Evolutionary conservation across 2,888 invertebrate species (phyloP), one percentile per base, ranked within the genome.

Genomic region (Stomorhina lunata): DNA sequence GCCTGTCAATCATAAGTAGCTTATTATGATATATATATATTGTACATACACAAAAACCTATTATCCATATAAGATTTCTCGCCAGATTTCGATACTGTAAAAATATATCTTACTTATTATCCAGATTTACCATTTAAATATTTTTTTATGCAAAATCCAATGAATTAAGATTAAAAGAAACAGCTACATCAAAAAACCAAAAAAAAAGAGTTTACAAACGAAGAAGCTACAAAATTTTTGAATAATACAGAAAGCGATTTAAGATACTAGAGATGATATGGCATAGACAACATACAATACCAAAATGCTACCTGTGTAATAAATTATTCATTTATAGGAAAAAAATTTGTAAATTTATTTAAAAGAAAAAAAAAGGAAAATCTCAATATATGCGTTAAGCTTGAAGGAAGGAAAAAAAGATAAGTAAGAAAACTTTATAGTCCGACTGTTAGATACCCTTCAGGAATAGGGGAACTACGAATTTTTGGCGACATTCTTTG

Each of bases 281-380:
- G n/a, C n/a, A n/a, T 9, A 45, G 43, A 34, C 37, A 45, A 63
- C 12, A 72, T 7, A 40, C 37, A 34, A n/a, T n/a, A n/a, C n/a
- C 45, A 63, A 45, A 63, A 71, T 50, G 71, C 71, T 72, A 71
- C 71, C 66, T 53, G 71, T 71, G 43, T 34, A 66, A 81, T 81
- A 81, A 77, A 81, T 81, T 72, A 81, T 72, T 77, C 77, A 77
- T 72, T 66, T 37, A 34, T 76, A 50, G 15, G 20, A 22, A 55
- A 57, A 40, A 75, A 57, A 48, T 45, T 55, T 57, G 25, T 29
- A 69, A 76, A 66, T 71, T 66, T 76, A 40, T 66, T 66, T 71
- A 50, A 34, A 50, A 20, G n/a, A n/a, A n/a, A 29, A 27, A 65
- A 57, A 37, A 57, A 32, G 55, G 57, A 71, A 50, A 76, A 72